Evolutionary conservation across 2,113 vertebrate genomes (phyloP).

Genomic region (Onychostruthus taczanowskii): DNA sequence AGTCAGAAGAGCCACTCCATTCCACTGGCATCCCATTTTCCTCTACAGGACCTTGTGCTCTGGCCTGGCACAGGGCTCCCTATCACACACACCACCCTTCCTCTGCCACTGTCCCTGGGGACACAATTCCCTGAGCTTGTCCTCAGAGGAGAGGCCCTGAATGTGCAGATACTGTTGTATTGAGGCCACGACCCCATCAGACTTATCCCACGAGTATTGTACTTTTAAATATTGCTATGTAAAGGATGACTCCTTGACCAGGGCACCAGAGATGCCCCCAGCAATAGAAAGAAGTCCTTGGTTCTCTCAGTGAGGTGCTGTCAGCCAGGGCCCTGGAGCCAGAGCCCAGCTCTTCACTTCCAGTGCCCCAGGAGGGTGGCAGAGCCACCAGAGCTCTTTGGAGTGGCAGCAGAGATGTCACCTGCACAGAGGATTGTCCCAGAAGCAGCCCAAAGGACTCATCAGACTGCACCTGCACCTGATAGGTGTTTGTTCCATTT

Average conservation of each 20-base stretch:
- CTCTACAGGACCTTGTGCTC: background rate
- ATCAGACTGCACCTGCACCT: background rate
- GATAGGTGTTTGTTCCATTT: background rate
- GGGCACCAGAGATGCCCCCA: background rate
- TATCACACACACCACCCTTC: background rate
- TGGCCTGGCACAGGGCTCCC: background rate
- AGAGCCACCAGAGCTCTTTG: background rate
- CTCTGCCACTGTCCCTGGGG: fast-evolving
- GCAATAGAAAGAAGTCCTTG: background rate
- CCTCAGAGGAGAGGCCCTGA: background rate
- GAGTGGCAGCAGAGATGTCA: background rate
- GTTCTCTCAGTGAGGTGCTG: background rate
- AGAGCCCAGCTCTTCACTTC: background rate
- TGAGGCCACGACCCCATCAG: background rate
- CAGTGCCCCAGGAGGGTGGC: background rate
- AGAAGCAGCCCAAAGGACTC: background rate
- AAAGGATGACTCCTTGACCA: background rate
- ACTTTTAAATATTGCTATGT: background rate
- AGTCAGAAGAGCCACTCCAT: background rate
- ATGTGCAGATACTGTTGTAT: fast-evolving
- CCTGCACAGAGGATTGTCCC: background rate
- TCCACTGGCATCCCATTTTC: background rate
- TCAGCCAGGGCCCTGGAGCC: background rate
- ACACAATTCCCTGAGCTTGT: background rate
- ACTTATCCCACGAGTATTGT: background rate